A percentile compares a stretch with the other conserved stretches of the same genome.
Conservation (phyloP, 2,113 vertebrate species). For the Carassius auratus region DNA sequence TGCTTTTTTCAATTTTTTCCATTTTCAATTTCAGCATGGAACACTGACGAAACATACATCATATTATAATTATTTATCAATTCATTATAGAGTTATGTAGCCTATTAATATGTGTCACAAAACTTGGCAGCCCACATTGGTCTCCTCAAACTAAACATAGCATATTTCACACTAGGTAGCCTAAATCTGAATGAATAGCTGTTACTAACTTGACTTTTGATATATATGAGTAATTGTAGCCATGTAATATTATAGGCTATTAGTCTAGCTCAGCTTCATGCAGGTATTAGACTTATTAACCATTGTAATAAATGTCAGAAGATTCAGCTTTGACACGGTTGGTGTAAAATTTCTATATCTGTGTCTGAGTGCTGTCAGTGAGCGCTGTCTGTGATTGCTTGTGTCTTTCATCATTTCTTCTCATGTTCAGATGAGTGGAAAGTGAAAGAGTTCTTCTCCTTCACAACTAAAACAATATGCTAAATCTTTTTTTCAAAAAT, state of each 20-base stretch:
- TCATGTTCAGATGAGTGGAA: not conserved
- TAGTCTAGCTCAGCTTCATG: not conserved
- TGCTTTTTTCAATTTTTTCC: not conserved
- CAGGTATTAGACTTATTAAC: not conserved
- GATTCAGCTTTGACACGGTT: not conserved
- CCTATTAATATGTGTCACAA: not conserved
- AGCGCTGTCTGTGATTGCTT: not conserved
- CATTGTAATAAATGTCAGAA: not conserved
- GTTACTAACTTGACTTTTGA: not conserved
- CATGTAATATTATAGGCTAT: not conserved
- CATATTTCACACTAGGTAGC: not conserved
- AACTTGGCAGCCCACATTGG: not conserved
- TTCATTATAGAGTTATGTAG: not conserved
- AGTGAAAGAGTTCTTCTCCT: not conserved
- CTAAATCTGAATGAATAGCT: not conserved
- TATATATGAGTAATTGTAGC: too few species aligned
- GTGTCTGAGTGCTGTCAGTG: not conserved
- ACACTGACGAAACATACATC: not conserved
- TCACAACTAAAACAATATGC: not conserved
- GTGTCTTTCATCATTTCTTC: slow-evolving; percentile 24
- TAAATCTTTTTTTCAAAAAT: not conserved
- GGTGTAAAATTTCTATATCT: not conserved
- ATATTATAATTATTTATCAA: not conserved
- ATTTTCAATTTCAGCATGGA: not conserved
- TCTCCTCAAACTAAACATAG: not conserved